Conservation (phyloP, 2,113 vertebrate species). For the Apteryx owenii region DNA sequence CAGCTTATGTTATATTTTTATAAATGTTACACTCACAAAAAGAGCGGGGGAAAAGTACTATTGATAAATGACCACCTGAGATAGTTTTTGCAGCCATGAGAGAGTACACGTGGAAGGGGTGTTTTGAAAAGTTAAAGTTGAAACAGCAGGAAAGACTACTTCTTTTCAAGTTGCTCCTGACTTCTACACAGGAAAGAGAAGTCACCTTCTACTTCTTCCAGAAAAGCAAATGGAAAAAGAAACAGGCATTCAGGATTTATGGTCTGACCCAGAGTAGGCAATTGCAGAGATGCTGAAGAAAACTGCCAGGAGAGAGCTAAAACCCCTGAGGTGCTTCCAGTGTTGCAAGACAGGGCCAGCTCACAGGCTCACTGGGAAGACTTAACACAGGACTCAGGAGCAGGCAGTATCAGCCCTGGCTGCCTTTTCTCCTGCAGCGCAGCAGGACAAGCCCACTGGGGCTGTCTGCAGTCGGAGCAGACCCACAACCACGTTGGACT, state of each 20-base stretch:
- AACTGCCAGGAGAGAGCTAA: not conserved
- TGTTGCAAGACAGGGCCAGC: not conserved
- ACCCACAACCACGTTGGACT: not conserved
- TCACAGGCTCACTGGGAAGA: not conserved
- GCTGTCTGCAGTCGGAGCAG: not conserved
- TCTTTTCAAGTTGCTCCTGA: not conserved
- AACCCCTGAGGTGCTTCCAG: not conserved
- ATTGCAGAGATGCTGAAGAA: not conserved
- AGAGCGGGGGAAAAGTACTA: not conserved
- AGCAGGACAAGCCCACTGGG: not conserved
- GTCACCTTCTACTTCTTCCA: not conserved
- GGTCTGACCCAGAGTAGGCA: not conserved
- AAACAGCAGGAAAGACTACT: not conserved
- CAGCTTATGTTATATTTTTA: not conserved
- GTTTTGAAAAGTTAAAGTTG: not conserved
- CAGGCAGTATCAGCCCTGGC: not conserved
- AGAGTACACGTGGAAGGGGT: fast-evolving
- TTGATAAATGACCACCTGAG: not conserved
- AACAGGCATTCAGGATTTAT: not conserved
- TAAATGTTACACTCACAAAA: not conserved
- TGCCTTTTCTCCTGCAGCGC: not conserved
- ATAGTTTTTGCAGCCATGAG: not conserved
- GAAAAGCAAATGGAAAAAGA: not conserved
- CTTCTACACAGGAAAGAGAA: not conserved
- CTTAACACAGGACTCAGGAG: not conserved